phyloP scores from a whole-genome alignment of 35 echinoderm and acorn worm species.

The Lytechinus variegatus region DNA sequence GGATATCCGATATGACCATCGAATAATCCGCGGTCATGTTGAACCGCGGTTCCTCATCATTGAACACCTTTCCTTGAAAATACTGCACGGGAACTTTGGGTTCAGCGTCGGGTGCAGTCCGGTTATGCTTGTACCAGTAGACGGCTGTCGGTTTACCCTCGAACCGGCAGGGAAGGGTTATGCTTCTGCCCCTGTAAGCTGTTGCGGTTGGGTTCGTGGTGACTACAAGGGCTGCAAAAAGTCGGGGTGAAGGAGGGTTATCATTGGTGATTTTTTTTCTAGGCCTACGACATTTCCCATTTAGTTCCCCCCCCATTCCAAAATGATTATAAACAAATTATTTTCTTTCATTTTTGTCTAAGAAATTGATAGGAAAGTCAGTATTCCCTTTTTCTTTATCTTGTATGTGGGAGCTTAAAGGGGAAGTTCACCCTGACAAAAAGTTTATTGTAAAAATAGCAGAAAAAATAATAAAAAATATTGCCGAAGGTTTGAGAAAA shows the following conservation, averaged over 20 bases:
- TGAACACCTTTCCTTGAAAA: background rate
- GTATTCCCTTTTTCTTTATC: no score
- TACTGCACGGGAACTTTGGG: background rate
- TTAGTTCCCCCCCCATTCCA: no score
- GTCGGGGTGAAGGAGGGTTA: background rate
- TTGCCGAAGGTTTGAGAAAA: no score
- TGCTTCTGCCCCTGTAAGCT: background rate
- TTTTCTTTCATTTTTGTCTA: no score
- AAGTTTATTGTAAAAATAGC: no score
- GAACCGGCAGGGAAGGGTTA: background rate
- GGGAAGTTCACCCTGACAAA: no score
- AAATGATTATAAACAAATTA: no score
- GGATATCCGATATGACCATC: background rate
- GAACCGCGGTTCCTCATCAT: background rate
- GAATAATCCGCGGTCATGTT: background rate
- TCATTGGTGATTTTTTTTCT: no score
- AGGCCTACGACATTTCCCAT: no score
- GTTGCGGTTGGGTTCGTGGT: background rate
- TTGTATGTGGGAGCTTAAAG: no score
- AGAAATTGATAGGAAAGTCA: no score
- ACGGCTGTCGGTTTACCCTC: background rate
- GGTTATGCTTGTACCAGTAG: slow-evolving; percentile 3
- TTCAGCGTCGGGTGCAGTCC: background rate
- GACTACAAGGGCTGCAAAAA: background rate
- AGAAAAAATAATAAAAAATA: no score